Evolutionary conservation across 2,113 vertebrate genomes (phyloP).

Genomic region (Strix aluco): DNA sequence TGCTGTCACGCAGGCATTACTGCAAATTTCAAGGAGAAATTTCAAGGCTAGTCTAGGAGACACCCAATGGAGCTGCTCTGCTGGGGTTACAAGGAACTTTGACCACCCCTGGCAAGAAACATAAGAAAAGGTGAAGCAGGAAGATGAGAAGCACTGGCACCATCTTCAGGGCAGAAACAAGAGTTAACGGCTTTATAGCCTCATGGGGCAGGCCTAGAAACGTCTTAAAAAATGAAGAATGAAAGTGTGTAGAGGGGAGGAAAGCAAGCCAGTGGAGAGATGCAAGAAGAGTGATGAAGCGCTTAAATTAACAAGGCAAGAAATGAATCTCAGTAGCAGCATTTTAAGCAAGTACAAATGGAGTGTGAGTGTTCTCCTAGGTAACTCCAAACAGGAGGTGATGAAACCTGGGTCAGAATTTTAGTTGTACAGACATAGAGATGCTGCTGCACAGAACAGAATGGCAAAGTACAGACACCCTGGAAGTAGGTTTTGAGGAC

Average conservation of each 20-base stretch:
- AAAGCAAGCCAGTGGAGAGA: background rate
- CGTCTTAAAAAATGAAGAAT: background rate
- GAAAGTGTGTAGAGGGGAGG: background rate
- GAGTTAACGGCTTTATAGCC: background rate
- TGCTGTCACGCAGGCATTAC: background rate
- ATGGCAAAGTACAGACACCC: background rate
- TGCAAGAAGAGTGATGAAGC: background rate
- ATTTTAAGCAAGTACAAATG: background rate
- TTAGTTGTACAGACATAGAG: background rate
- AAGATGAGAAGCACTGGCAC: background rate
- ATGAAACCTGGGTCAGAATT: background rate
- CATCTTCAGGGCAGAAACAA: background rate
- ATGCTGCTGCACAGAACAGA: background rate
- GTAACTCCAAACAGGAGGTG: background rate
- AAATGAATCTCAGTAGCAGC: background rate
- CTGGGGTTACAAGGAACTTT: background rate
- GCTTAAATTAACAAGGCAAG: background rate
- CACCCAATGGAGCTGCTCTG: background rate
- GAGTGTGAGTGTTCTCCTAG: background rate
- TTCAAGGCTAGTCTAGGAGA: background rate
- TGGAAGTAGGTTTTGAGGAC: background rate
- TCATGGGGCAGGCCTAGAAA: background rate
- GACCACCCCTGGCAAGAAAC: background rate
- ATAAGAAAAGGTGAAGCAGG: background rate
- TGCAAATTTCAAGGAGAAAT: background rate